Conservation (phyloP, 2,113 vertebrate genomes). For the Progne subis region DNA sequence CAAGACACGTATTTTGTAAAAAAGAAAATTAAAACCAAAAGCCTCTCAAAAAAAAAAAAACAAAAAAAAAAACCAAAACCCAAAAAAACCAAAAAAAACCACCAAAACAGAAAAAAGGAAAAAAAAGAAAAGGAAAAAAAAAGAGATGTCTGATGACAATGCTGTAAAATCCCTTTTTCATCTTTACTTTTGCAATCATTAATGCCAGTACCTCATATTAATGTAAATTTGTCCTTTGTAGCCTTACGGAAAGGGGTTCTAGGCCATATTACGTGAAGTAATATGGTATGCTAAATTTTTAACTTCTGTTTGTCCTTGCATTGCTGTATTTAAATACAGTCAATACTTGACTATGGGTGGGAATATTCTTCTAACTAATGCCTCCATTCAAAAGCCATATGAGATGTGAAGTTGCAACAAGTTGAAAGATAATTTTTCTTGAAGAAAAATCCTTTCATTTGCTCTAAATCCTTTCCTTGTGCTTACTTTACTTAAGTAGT, state of each 20-base stretch:
- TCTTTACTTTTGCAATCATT: conserved; percentile 24
- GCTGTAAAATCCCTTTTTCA: conserved; percentile 28
- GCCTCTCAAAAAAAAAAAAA: background rate
- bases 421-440: conserved; percentile 6
- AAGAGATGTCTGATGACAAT: conserved; percentile 54
- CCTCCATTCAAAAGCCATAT: conserved; percentile 58
- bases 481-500: conserved; percentile 6
- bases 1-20: conserved; percentile 68
- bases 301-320: background rate
- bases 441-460: conserved; percentile 23
- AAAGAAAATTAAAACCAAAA: background rate
- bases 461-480: background rate
- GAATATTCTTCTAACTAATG: conserved; percentile 9
- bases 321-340: conserved; percentile 47
- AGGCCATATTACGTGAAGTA: conserved; percentile 20
- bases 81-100: too few relatives aligned
- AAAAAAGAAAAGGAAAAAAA: background rate
- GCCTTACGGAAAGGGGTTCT: conserved; percentile 5
- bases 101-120: too few relatives aligned
- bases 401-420: conserved; percentile 15
- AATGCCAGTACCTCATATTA: conserved; percentile 45
- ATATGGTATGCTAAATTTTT: background rate
- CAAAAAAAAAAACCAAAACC: too few relatives aligned
- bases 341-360: conserved; percentile 11
- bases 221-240: conserved; percentile 18